Evolutionary conservation across 2,797 vertebrate genomes (phyloP).

Genomic region (Phalanger gymnotis): DNA sequence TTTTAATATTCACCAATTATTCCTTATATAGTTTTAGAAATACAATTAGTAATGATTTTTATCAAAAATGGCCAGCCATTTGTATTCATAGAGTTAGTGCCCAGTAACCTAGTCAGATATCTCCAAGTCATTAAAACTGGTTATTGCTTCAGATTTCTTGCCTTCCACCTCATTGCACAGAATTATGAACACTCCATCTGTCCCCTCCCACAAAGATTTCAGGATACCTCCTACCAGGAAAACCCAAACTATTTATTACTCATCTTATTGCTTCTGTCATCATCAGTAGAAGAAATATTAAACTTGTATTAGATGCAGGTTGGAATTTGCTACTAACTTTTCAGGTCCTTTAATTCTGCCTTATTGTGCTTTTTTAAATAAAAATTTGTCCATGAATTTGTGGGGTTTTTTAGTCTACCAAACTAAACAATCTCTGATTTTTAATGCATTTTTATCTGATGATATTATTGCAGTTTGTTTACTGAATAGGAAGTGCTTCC

Average conservation of each 20-base stretch:
- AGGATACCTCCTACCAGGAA: background rate
- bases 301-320: background rate
- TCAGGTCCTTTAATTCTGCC: conserved; percentile 4
- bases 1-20: conserved; percentile 27
- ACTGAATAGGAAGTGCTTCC: background rate
- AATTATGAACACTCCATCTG: conserved; percentile 49
- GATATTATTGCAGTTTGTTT: background rate
- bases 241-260: background rate
- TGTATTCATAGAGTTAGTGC: background rate
- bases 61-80: background rate
- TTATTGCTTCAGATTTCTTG: conserved; percentile 20
- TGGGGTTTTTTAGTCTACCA: background rate
- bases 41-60: background rate
- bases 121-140: conserved; percentile 52
- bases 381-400: background rate
- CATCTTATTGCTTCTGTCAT: background rate
- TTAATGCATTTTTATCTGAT: background rate
- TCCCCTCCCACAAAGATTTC: background rate
- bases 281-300: background rate
- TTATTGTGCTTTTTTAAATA: background rate
- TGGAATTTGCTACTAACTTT: background rate
- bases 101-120: background rate
- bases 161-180: conserved; percentile 29
- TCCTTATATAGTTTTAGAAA: conserved; percentile 8
- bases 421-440: background rate